Conservation (phyloP, 1,140 invertebrate species). For the Cataglyphis hispanica region DNA sequence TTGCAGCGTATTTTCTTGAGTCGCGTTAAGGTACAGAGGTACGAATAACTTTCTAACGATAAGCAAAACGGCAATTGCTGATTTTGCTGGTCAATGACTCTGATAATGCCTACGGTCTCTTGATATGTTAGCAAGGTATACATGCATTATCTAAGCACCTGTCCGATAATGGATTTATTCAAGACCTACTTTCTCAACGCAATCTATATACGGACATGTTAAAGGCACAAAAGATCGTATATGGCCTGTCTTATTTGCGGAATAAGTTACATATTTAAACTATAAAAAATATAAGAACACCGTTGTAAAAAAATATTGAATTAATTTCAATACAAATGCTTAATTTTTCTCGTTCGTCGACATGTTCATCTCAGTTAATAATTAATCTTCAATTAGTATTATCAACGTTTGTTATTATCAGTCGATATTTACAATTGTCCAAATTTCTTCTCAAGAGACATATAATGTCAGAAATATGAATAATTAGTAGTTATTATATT, state of each 20-base stretch:
- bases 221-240: slow-evolving; percentile 10
- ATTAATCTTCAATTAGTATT: background rate
- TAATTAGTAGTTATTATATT: too few relatives aligned
- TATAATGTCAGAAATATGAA: too few relatives aligned
- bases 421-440: background rate
- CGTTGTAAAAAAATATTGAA: background rate
- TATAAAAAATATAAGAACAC: slow-evolving; percentile 13
- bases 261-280: slow-evolving; percentile 1
- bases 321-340: background rate
- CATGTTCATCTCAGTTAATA: background rate
- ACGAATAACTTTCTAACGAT: slow-evolving; percentile 50
- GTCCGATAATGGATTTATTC: slow-evolving; percentile 36
- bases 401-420: background rate
- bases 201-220: slow-evolving; percentile 2
- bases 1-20: slow-evolving; percentile 15
- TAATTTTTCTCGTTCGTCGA: background rate
- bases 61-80: slow-evolving; percentile 49
- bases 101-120: slow-evolving; percentile 29
- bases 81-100: slow-evolving; percentile 58
- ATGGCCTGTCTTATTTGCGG: background rate
- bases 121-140: background rate
- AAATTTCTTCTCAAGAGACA: background rate
- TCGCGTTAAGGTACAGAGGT: background rate
- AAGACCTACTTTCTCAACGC: slow-evolving; percentile 10
- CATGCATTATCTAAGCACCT: slow-evolving; percentile 37